Conservation (phyloP, 1,140 invertebrate genomes). For the Magallana angulata region DNA sequence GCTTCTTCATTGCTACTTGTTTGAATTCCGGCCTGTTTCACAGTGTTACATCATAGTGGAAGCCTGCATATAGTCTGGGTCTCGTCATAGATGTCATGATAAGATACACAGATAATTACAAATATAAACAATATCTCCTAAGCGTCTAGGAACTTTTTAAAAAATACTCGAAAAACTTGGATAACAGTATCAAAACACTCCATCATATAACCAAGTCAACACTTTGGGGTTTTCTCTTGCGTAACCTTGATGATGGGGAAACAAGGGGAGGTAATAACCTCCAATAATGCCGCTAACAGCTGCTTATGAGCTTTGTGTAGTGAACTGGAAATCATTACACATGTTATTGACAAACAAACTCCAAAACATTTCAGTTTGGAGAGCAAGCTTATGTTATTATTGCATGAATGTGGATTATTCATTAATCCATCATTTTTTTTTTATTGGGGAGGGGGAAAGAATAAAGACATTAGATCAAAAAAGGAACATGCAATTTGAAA, state of each 20-base stretch:
- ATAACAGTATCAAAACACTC: neutral
- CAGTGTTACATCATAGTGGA: neutral
- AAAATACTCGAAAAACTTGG: neutral
- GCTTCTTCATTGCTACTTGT: neutral
- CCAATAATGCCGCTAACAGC: neutral
- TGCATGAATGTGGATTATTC: neutral
- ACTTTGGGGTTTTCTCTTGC: neutral
- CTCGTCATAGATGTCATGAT: neutral
- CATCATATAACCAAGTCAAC: neutral
- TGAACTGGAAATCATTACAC: neutral
- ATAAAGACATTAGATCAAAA: too few relatives aligned
- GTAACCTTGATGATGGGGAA: neutral
- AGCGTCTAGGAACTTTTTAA: neutral
- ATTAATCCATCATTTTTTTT: too few relatives aligned
- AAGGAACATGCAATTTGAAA: too few relatives aligned
- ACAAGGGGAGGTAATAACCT: conserved; percentile 3
- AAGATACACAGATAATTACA: neutral
- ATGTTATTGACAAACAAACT: conserved; percentile 14
- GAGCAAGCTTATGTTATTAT: neutral
- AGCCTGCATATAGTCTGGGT: neutral
- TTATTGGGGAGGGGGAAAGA: too few relatives aligned
- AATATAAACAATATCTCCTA: neutral
- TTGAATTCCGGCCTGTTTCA: neutral
- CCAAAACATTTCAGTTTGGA: neutral
- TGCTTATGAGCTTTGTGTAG: neutral